Conservation (phyloP, 1,140 invertebrate genomes). For the Ips typographus region DNA sequence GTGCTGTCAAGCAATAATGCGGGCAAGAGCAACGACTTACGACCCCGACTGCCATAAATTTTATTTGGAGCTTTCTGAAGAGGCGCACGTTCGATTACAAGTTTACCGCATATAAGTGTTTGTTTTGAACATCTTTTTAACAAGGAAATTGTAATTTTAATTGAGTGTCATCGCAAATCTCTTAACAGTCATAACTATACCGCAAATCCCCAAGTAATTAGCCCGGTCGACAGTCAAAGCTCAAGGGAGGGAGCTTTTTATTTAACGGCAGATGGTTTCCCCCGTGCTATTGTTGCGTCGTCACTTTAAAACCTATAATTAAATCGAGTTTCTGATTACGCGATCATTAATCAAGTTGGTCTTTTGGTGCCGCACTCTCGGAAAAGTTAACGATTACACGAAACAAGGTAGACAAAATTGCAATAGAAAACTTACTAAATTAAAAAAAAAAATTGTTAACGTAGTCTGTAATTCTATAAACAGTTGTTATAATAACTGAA, state of each 20-base stretch:
- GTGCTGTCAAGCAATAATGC: slow-evolving; percentile 49
- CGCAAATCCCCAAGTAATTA: slow-evolving; percentile 18
- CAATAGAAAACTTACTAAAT: background rate
- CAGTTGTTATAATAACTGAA: no score
- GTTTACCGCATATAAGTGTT: background rate
- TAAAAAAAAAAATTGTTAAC: no score
- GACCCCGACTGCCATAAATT: slow-evolving; percentile 52
- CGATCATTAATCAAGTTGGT: slow-evolving; percentile 19
- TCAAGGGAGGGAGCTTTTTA: slow-evolving; percentile 16
- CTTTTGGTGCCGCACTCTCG: slow-evolving; percentile 1
- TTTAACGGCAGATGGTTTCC: slow-evolving; percentile 28
- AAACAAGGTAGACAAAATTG: background rate
- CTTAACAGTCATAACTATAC: slow-evolving; percentile 1
- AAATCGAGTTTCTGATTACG: slow-evolving; percentile 11
- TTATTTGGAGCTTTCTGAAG: slow-evolving; percentile 43
- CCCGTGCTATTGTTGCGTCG: slow-evolving; percentile 22
- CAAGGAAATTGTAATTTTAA: no score
- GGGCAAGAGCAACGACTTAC: slow-evolving; percentile 52
- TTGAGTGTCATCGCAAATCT: slow-evolving; percentile 4
- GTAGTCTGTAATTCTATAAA: no score
- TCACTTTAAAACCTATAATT: slow-evolving; percentile 24
- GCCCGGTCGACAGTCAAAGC: slow-evolving; percentile 14
- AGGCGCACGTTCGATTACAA: slow-evolving; percentile 4
- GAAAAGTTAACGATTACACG: background rate
- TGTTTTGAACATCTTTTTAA: background rate